These are phyloP conservation scores for Amblyjoppa fuscipennis DNA, from an alignment of 2,888 invertebrate species.

Conservation along the genomic window DNA sequence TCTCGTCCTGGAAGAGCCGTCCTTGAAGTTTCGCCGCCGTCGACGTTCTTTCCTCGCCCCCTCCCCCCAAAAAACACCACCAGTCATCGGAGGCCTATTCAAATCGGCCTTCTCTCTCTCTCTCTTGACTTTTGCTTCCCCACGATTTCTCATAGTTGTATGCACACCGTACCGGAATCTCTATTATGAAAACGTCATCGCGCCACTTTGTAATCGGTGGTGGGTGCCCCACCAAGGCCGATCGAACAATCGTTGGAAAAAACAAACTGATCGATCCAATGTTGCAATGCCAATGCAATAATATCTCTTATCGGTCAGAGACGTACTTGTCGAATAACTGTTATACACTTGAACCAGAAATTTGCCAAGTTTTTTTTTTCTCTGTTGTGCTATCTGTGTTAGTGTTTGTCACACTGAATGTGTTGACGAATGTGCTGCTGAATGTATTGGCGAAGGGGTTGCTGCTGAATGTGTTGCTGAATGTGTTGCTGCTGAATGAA, in stretches of 20 bases:
- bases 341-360: too few species aligned
- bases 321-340: too few species aligned
- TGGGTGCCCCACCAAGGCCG: neutral
- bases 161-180: conserved; percentile 9
- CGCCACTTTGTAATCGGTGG: neutral
- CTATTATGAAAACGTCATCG: conserved; percentile 23
- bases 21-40: conserved; percentile 84
- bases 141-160: conserved; percentile 23
- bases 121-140: conserved; percentile 34
- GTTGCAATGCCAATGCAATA: neutral
- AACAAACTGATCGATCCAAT: neutral
- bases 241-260: neutral
- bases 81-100: conserved; percentile 79
- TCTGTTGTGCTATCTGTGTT: too few species aligned
- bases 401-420: too few species aligned
- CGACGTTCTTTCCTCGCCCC: conserved; percentile 54
- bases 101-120: conserved; percentile 54
- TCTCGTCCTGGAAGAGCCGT: conserved; percentile 82
- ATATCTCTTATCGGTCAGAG: neutral
- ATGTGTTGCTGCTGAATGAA: too few species aligned
- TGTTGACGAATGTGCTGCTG: too few species aligned
- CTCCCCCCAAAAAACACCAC: conserved; percentile 73
- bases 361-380: too few species aligned
- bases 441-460: too few species aligned
- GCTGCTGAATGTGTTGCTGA: too few species aligned